Percentiles rank a stretch among this genome's conserved stretches.
phyloP scores from a whole-genome alignment of 64 coral and sea anemone genomes.

The Montipora foliosa region DNA sequence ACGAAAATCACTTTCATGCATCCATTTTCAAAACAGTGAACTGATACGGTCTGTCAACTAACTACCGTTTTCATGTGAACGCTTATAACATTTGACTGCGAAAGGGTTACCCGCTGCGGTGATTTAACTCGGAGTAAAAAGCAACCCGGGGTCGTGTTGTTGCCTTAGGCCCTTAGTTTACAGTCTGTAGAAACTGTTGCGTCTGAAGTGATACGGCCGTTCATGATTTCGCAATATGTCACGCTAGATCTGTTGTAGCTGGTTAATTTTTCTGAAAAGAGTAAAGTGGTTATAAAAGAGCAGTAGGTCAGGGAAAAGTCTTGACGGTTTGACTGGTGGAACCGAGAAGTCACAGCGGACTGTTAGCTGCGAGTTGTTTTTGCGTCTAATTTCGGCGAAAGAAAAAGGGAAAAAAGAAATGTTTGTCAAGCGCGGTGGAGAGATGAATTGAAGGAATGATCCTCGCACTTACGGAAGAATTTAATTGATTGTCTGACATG shows the following conservation, averaged over 20 bases:
- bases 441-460: too few relatives aligned
- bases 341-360: slow-evolving; percentile 1
- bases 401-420: not conserved
- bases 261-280: slow-evolving; percentile 15
- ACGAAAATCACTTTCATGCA: slow-evolving; percentile 9
- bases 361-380: not conserved
- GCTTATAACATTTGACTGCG: too few relatives aligned
- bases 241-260: slow-evolving; percentile 6
- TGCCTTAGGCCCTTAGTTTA: too few relatives aligned
- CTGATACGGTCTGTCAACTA: slow-evolving; percentile 12
- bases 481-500: slow-evolving; percentile 13
- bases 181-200: not conserved
- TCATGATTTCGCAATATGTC: not conserved
- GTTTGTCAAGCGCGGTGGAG: not conserved
- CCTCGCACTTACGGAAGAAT: not conserved
- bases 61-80: not conserved
- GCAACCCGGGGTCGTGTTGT: too few relatives aligned
- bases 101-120: too few relatives aligned
- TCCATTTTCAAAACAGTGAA: slow-evolving; percentile 5
- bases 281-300: slow-evolving; percentile 9
- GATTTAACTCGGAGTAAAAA: too few relatives aligned
- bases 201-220: slow-evolving; percentile 1
- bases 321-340: slow-evolving; percentile 11
- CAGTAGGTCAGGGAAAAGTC: not conserved
- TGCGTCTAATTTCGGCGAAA: not conserved